phyloP scores from a whole-genome alignment of 2,888 invertebrate species.

The Cyaniris semiargus region DNA sequence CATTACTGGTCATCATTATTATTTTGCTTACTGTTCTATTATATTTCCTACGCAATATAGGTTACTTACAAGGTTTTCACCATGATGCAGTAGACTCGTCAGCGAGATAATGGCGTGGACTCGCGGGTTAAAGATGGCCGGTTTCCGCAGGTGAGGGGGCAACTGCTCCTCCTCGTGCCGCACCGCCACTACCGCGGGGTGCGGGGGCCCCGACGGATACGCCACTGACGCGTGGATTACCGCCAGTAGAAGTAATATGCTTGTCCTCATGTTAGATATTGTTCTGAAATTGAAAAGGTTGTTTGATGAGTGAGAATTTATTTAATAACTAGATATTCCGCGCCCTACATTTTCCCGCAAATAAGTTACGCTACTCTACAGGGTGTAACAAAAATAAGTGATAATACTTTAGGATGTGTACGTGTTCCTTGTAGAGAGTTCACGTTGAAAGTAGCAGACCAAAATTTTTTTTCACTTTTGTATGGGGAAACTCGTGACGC shows the following conservation, averaged over 20 bases:
- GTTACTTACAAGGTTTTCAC: slow-evolving; percentile 77
- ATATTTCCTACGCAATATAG: not conserved
- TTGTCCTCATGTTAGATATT: slow-evolving; percentile 39
- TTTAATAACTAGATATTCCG: no score
- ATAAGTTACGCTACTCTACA: no score
- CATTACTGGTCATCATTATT: no score
- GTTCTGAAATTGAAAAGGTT: not conserved
- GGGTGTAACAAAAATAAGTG: no score
- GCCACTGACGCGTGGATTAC: slow-evolving; percentile 40
- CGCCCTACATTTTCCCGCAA: no score
- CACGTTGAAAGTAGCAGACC: no score
- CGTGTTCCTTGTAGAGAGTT: no score
- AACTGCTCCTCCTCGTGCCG: slow-evolving; percentile 78
- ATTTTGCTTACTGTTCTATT: no score
- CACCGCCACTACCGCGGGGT: slow-evolving; percentile 81
- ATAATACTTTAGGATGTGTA: no score
- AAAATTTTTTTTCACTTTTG: no score
- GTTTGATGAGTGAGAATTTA: not conserved
- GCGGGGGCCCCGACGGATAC: slow-evolving; percentile 61
- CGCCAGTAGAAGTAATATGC: slow-evolving; percentile 53
- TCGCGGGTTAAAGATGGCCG: slow-evolving; percentile 80
- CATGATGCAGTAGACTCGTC: slow-evolving; percentile 82
- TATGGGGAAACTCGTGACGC: no score
- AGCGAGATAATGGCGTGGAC: slow-evolving; percentile 77
- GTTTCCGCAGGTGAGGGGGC: slow-evolving; percentile 79